phyloP scores from a whole-genome alignment of 2,888 invertebrate genomes.

The Sesamia inferens region DNA sequence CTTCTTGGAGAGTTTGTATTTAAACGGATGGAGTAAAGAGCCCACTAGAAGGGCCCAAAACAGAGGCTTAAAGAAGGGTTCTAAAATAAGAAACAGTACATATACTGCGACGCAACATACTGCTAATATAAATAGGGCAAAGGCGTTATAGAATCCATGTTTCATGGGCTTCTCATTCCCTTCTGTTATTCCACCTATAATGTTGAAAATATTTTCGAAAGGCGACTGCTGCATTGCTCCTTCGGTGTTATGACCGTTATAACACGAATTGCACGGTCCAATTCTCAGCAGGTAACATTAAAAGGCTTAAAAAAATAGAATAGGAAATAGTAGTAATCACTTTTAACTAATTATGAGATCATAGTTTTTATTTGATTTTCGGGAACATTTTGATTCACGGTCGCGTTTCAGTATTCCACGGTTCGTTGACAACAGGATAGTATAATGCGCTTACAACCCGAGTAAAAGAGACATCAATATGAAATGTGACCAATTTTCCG shows the following conservation, averaged over 20 bases:
- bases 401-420: conserved; percentile 32
- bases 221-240: conserved; percentile 88
- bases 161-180: conserved; percentile 97
- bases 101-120: conserved; percentile 92
- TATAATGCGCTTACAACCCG: background rate
- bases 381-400: conserved; percentile 49
- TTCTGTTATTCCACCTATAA: conserved; percentile 92
- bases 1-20: conserved; percentile 93
- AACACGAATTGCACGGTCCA: conserved; percentile 19
- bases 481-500: background rate
- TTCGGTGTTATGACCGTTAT: conserved; percentile 23
- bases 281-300: conserved; percentile 38
- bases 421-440: conserved; percentile 50
- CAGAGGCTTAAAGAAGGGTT: conserved; percentile 97
- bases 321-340: conserved; percentile 38
- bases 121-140: conserved; percentile 94
- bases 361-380: conserved; percentile 72
- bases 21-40: conserved; percentile 99
- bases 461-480: conserved; percentile 36
- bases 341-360: conserved; percentile 73
- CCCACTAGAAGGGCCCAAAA: conserved; percentile 99
- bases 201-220: conserved; percentile 92
- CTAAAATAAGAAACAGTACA: conserved; percentile 95
- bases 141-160: conserved; percentile 97
- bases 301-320: conserved; percentile 39